Base-by-base conservation (phyloP, 2,888 invertebrate genomes). In the Pilophorus perplexus region DNA sequence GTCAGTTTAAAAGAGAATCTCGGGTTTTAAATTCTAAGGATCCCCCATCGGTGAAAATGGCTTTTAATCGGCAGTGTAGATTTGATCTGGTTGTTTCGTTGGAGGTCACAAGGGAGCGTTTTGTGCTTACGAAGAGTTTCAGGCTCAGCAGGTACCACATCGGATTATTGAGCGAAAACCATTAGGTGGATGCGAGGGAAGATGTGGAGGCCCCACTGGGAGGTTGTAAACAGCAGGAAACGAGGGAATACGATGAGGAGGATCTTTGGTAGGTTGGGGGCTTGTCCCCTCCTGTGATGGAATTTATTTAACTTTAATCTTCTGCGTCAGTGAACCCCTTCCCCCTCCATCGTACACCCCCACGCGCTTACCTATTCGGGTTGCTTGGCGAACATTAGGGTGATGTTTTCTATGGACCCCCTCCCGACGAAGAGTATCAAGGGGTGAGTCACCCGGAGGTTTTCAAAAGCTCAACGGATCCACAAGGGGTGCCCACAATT, bases 261-360 rank as follows among this genome's bases (percentile, higher is more conserved):
- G 12, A 38, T n/a, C 6, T 14, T n/a, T n/a, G 2, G 2, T 12
- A 38, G 3, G n/a, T 3, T 2, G 38, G 14, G 6, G 38, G 3
- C 38, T 3, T 3, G n/a, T 14, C 6, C 38, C n/a, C 12, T n/a
- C 38, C 3, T 38, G n/a, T 16, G n/a, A 10, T 22, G 14, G 40
- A 14, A 42, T 59, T 59, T 42, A 59, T 42, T 59, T 25, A 59
- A 59, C 59, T 59, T 59, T 59, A 59, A 59, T 59, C 59, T 59
- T 59, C 59, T 22, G 42, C 59, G 59, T 59, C 59, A 59, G 20
- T 42, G 59, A 14, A n/a, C 28, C 12, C 42, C 28, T 25, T 5
- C 22, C 42, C 42, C 42, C 27, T n/a, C n/a, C n/a, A n/a, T n/a
- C n/a, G n/a, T n/a, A n/a, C 14, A 25, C 42, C 40, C 10, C n/a